Evolutionary conservation across 2,113 vertebrate genomes (phyloP), one percentile per base, ranked within the genome.

Genomic region (Eupsittula cactorum): DNA sequence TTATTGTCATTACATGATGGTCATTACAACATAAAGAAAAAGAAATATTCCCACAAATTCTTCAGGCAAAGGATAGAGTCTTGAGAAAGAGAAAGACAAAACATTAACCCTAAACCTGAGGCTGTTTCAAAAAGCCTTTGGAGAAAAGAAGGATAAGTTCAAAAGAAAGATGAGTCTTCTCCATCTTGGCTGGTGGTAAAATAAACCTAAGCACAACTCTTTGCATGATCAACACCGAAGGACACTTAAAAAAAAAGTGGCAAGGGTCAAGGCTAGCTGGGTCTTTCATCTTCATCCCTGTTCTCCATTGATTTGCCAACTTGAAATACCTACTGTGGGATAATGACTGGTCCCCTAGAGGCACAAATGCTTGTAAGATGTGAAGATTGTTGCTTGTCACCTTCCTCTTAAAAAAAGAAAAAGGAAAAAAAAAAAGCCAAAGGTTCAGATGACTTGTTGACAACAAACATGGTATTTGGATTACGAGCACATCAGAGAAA

Each of bases 211-310:
- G 83, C 4, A 2, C 44, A 93, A 86, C 69, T 94, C 90, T 96
- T 95, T 94, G 93, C 93, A 94, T 95, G 93, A 96, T 94, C 95
- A 95, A 73, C 95, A 84, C 57, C 62, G 95, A 96, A 86, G 90
- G 33, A 96, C 15, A 75, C 80, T 93, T 90, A 11, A 95, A 95
- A 97, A 95, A 90, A 85, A 93, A 81, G 25, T 94, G 95, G 59
- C 93, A 97, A 96, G 79, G 94, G 94, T 96, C 94, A 97, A 80
- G 94, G 88, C 93, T 86, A 95, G 90, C 90, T 92, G 68, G n/a
- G 67, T 74, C 87, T 97, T 96, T 97, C 82, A 97, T 96, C 93
- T 95, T 92, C 65, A 64, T 95, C 80, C 92, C 88, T 95, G 95
- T 92, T 96, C 95, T 93, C 81, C 90, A 96, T 90, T 96, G 95